Evolutionary conservation across 1,140 invertebrate species (phyloP), one percentile per base, ranked within the genome.

Genomic region (Cydia amplana): DNA sequence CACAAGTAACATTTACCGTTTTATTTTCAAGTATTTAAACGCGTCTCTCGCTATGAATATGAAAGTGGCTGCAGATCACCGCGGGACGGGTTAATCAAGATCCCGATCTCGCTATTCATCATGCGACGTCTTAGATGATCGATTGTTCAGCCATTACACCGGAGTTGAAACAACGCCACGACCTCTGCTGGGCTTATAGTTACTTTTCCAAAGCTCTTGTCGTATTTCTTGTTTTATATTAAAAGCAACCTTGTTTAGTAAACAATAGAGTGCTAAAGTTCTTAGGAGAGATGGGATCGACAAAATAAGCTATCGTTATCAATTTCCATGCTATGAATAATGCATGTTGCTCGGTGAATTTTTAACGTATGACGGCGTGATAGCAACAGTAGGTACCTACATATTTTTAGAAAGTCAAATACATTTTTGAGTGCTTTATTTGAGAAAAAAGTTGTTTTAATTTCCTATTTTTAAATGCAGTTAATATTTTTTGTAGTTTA

Each of bases 41-140:
- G 43, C 43, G 3, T 46, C 43, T 70, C 16, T 23, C 65, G 32
- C 65, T 40, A 40, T 70, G 65, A 70, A 70, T 70, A 70, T 70
- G 65, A 70, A 70, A 70, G 65, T 70, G 65, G 65, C n/a, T 70
- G 7, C 65, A 70, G 65, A 70, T 70, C 32, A 70, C 36, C 14
- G 16, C 65, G 65, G 65, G 65, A 64, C 65, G 65, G 32, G 65
- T 70, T 70, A 70, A 70, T 70, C 65, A 70, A 70, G 65, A 70
- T 43, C 28, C 32, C 65, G 28, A 36, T 70, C 65, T 70, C 65
- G 65, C 65, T 36, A 70, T 70, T 70, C 65, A 70, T 70, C 65
- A 70, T 70, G 65, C 65, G 65, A 70, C 32, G 65, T 70, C 65
- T 70, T 40, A 70, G 65, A 36, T 70, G 65, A 70, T 70, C 36